A percentile compares a stretch with the other conserved stretches of the same genome.
Conservation (phyloP, 2,113 vertebrate species). For the Oostethus manadensis region DNA sequence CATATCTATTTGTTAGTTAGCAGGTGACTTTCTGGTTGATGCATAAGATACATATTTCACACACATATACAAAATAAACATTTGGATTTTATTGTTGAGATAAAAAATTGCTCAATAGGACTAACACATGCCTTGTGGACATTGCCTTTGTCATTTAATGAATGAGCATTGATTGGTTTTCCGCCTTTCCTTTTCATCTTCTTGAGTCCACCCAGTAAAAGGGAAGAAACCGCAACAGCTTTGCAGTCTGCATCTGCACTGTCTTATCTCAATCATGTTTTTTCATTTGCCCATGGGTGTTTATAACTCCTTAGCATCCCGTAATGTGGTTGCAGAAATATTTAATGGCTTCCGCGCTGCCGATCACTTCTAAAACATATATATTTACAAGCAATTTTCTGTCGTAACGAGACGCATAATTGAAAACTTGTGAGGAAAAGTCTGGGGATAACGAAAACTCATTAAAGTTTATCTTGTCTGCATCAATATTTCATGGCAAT, state of each 20-base stretch:
- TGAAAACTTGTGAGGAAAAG: neutral
- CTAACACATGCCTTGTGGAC: neutral
- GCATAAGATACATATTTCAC: too few species aligned
- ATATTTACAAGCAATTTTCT: neutral
- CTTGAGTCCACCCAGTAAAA: neutral
- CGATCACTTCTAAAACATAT: neutral
- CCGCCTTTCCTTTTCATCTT: neutral
- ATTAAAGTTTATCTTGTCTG: neutral
- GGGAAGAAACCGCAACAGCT: neutral
- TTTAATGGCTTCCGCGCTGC: neutral
- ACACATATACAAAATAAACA: too few species aligned
- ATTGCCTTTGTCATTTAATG: neutral
- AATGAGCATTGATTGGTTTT: neutral
- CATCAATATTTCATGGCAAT: conserved; percentile 6
- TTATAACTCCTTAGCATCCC: neutral
- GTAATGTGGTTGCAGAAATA: neutral
- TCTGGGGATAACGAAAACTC: neutral
- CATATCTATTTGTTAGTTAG: too few species aligned
- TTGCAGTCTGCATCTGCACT: neutral
- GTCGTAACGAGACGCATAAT: neutral
- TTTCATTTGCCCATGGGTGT: neutral
- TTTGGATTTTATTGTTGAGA: too few species aligned
- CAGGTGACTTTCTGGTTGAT: too few species aligned
- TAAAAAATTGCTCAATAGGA: neutral
- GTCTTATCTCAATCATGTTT: neutral